Percentiles rank a stretch among this genome's conserved stretches.
Evolutionary conservation across 2,113 vertebrate genomes (phyloP).

Genomic region (Lasiurus cinereus): DNA sequence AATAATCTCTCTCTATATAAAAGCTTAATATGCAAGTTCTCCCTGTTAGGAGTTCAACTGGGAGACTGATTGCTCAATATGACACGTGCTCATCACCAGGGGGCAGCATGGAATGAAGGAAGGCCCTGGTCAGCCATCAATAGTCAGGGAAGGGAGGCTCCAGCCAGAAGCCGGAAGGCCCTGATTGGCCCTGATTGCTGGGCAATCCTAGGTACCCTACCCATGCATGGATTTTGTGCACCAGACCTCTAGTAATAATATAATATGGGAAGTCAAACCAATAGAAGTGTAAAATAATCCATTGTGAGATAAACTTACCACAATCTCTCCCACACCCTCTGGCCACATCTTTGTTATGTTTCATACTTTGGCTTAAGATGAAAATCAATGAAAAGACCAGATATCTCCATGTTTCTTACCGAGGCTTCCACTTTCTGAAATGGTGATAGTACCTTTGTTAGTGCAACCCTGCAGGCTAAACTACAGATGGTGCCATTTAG

Average conservation of each 20-base stretch:
- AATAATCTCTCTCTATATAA: neutral
- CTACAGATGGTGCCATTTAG: constrained; percentile 68
- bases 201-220: no score
- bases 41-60: no score
- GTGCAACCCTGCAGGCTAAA: constrained; percentile 58
- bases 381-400: constrained; percentile 39
- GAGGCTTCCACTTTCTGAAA: neutral
- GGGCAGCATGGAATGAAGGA: no score
- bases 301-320: neutral
- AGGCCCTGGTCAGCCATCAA: no score
- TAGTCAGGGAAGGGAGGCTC: no score
- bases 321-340: neutral
- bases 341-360: neutral
- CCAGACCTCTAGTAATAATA: neutral
- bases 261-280: neutral
- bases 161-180: no score
- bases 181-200: no score
- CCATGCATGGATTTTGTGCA: no score
- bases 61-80: no score
- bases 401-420: constrained; percentile 11
- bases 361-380: neutral
- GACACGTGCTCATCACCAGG: no score
- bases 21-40: no score
- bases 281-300: neutral
- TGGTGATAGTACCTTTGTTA: neutral